Evolutionary conservation across 1,140 invertebrate species (phyloP).

Genomic region (Drosophila auraria): DNA sequence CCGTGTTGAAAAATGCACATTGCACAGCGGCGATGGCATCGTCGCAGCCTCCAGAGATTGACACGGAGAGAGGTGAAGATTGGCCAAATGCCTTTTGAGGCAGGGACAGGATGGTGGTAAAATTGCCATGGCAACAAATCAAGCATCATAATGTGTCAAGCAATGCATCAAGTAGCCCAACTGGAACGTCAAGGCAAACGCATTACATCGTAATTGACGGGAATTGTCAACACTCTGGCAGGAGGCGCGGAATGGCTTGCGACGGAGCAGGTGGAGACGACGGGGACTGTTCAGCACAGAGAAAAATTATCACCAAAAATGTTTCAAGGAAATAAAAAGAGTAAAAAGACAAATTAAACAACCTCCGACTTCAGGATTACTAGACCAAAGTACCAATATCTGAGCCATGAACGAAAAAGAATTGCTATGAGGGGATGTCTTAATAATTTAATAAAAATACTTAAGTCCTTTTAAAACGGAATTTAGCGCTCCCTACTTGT

Average conservation of each 20-base stretch:
- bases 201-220: slow-evolving; percentile 83
- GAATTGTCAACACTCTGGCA: slow-evolving; percentile 76
- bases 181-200: slow-evolving; percentile 55
- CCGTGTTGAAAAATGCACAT: slow-evolving; percentile 80
- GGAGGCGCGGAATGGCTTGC: slow-evolving; percentile 11
- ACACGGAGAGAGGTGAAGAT: slow-evolving; percentile 47
- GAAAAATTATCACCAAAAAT: background rate
- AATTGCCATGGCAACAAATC: slow-evolving; percentile 82
- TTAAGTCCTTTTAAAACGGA: background rate
- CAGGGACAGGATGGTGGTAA: slow-evolving; percentile 67
- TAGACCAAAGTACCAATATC: background rate
- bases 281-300: background rate
- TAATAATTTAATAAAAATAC: background rate
- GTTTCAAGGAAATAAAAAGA: background rate
- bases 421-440: background rate
- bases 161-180: slow-evolving; percentile 76
- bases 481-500: too few relatives aligned
- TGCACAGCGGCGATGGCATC: slow-evolving; percentile 32
- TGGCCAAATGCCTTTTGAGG: slow-evolving; percentile 66
- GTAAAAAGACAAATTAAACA: too few relatives aligned
- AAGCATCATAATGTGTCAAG: slow-evolving; percentile 83
- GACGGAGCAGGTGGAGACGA: slow-evolving; percentile 2
- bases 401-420: background rate
- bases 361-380: background rate
- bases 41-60: slow-evolving; percentile 26